These are phyloP conservation scores for Anastrepha ludens DNA, from an alignment of 1,140 invertebrate species.

Conservation along the genomic window DNA sequence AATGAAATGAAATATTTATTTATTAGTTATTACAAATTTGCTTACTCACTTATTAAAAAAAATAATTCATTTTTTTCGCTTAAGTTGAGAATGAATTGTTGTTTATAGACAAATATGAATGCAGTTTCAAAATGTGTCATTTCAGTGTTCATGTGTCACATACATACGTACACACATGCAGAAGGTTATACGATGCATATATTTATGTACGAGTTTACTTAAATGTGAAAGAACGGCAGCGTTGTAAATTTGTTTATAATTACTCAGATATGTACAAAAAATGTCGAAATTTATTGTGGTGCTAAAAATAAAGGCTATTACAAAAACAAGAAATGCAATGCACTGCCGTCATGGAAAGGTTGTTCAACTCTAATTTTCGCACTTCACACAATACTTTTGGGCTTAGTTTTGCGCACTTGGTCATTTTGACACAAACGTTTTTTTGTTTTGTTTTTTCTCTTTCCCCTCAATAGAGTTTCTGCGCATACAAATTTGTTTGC, in stretches of 20 bases:
- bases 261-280: neutral
- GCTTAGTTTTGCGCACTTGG: neutral
- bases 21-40: no score
- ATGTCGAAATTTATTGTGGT: neutral
- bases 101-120: no score
- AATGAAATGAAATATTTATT: no score
- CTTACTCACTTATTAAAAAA: no score
- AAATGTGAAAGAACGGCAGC: neutral
- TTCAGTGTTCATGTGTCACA: no score
- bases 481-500: no score
- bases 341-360: neutral
- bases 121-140: no score
- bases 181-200: neutral
- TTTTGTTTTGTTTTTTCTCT: neutral
- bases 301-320: neutral
- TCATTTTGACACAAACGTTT: neutral
- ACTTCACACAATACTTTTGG: neutral
- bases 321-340: neutral
- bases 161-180: no score
- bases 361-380: slow-evolving; percentile 8
- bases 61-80: no score
- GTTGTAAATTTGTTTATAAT: neutral
- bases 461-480: no score
- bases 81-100: no score
- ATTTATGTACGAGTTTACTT: neutral